Base-by-base conservation (phyloP, 2,113 vertebrate species). In the Erythrolamprus reginae region DNA sequence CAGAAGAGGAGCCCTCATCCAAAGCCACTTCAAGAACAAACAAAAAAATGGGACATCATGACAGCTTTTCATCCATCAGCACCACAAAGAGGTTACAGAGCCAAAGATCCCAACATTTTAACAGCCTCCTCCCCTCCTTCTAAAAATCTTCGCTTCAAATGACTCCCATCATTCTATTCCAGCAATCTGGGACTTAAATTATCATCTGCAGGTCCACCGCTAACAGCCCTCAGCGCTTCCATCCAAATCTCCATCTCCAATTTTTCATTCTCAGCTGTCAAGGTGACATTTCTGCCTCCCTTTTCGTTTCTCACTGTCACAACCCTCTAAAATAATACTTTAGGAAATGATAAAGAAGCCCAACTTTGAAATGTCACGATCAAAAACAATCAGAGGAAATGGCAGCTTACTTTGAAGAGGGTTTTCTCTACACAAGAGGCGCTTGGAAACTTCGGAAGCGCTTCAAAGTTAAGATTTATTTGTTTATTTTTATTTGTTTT, bases 311-410 rank as follows among this genome's bases (percentile, higher is more conserved):
- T 89, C 92, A 95, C 95, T 96, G 95, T 93, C 95, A 94, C 88
- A 95, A 93, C 92, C 92, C 90, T 94, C 91, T 91, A 90, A 94
- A 96, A 95, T 93, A 96, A 96, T 93, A 92, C 93, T 96, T 97
- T 96, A 95, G 93, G 93, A 97, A 96, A 96, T 96, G 96, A 97
- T 96, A 96, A 95, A 93, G 91, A 96, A 96, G 95, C 91, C 93
- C 26, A 90, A 93, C 95, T 95, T 94, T 96, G 91, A 97, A 97
- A 97, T 97, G 96, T 95, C 95, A 96, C 83, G 93, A 95, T 96
- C 94, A 95, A 94, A 95, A 96, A 88, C 94, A 95, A 95, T 96
- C 95, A 92, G 92, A 93, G 91, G 92, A 77, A 93, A 94, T 92
- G 95, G 95, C 92, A 94, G 95, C 93, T 94, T 96, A 93, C n/a